Evolutionary conservation across 2,888 invertebrate species (phyloP), one percentile per base, ranked within the genome.

Genomic region (Agrochola macilenta): DNA sequence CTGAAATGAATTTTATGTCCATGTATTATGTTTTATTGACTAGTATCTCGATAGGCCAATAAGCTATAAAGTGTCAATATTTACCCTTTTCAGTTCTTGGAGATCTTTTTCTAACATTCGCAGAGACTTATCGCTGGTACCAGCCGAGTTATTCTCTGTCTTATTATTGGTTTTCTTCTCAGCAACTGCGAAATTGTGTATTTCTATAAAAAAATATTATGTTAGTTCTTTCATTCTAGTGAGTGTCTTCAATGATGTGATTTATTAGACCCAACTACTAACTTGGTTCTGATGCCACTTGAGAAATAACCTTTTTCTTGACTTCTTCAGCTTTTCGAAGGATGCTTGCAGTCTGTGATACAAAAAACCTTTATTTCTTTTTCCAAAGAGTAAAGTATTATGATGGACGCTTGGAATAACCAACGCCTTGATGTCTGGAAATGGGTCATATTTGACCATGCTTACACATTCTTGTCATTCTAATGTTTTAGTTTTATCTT

Each of bases 71-170:
- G 2, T 8, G 23, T 49, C 14, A 66, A 30, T 64, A 85, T 79
- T 88, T 92, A 97, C 97, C 91, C 97, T 95, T 89, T 97, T 97
- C 58, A 97, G 93, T 86, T 97, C 97, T 74, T 97, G 97, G 74
- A 97, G 93, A 64, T 97, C 97, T 69, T 97, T 97, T 86, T 97
- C 97, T 26, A 97, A 91, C 20, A 97, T 94, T 39, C 97, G 93
- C 70, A 96, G 89, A 0, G 95, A 96, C 79, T 96, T 95, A 78
- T 97, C 96, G 81, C 91, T 97, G 85, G 92, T 93, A 1, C 95
- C 94, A 2, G 88, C 89, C 4, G 86, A 89, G 77, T 87, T 91
- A 77, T 87, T 93, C 65, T 95, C 95, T 2, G 85, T 83, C 86
- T 93, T 94, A 39, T 52, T 87, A 54, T 75, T 83, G 7, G 82